Percentiles rank a stretch among this genome's conserved stretches.
phyloP scores from a whole-genome alignment of 2,888 invertebrate genomes.

The Scelioninae gen. 2 region DNA sequence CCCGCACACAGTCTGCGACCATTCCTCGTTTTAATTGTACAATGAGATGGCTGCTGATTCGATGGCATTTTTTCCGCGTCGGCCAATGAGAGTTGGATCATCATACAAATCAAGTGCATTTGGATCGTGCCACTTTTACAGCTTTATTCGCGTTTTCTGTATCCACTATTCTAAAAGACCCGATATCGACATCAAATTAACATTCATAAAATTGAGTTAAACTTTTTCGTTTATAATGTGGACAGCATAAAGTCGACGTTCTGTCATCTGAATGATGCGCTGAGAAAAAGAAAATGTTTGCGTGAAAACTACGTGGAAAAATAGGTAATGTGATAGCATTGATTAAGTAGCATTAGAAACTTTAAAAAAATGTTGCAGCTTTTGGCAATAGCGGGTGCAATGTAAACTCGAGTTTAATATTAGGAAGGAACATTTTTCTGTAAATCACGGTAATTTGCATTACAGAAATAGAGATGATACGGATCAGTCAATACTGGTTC shows the following conservation, averaged over 20 bases:
- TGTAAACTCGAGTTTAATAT: too few relatives aligned
- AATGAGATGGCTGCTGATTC: slow-evolving; percentile 73
- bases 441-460: too few relatives aligned
- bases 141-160: slow-evolving; percentile 60
- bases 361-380: too few relatives aligned
- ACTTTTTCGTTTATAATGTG: slow-evolving; percentile 52
- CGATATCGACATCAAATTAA: slow-evolving; percentile 58
- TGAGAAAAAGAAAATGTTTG: too few relatives aligned
- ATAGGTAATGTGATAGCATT: too few relatives aligned
- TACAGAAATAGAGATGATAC: too few relatives aligned
- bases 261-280: slow-evolving; percentile 24
- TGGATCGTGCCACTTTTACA: slow-evolving; percentile 60
- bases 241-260: slow-evolving; percentile 49
- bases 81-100: slow-evolving; percentile 72
- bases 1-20: slow-evolving; percentile 60
- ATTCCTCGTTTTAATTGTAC: slow-evolving; percentile 66
- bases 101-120: slow-evolving; percentile 61
- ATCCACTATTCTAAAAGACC: slow-evolving; percentile 58
- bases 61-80: slow-evolving; percentile 72
- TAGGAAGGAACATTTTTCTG: too few relatives aligned
- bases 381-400: too few relatives aligned
- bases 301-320: too few relatives aligned
- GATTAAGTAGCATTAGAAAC: too few relatives aligned
- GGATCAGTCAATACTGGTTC: too few relatives aligned
- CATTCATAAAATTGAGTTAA: slow-evolving; percentile 58